Conservation (phyloP, 64 coral and sea anemone genomes). For the Porites australiensis region DNA sequence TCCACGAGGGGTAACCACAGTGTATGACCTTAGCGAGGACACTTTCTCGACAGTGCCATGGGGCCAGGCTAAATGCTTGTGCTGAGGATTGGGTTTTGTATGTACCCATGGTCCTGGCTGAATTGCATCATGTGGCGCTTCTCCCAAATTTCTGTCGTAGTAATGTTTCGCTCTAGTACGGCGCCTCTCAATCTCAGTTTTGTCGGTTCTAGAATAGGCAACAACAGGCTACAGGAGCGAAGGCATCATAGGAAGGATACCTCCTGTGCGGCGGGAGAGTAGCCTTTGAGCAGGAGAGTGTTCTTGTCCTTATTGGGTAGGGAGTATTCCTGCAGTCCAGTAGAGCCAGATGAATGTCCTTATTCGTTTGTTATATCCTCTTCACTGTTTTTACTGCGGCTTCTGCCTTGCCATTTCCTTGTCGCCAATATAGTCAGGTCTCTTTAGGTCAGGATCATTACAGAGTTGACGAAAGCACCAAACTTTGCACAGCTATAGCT, state of each 20-base stretch:
- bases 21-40: constrained; percentile 35
- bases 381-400: not conserved
- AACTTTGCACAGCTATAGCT: too few species aligned
- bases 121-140: constrained; percentile 3
- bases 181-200: not conserved
- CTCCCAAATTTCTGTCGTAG: constrained; percentile 12
- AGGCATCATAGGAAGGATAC: too few species aligned
- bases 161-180: constrained; percentile 32
- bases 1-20: constrained; percentile 33
- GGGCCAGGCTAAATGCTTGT: constrained; percentile 40
- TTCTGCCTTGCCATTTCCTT: not conserved
- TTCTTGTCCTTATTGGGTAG: not conserved
- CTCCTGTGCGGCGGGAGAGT: too few species aligned
- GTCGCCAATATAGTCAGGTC: not conserved
- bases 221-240: not conserved
- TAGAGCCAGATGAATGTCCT: not conserved
- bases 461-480: too few species aligned
- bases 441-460: too few species aligned
- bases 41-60: constrained; percentile 48
- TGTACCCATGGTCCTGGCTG: constrained; percentile 35
- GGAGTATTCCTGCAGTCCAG: not conserved
- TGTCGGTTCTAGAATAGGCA: not conserved
- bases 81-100: constrained; percentile 52
- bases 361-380: not conserved
- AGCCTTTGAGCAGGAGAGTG: too few species aligned